These are phyloP conservation scores for Fundulus diaphanus DNA, from an alignment of 2,797 vertebrate species.

Conservation along the genomic window DNA sequence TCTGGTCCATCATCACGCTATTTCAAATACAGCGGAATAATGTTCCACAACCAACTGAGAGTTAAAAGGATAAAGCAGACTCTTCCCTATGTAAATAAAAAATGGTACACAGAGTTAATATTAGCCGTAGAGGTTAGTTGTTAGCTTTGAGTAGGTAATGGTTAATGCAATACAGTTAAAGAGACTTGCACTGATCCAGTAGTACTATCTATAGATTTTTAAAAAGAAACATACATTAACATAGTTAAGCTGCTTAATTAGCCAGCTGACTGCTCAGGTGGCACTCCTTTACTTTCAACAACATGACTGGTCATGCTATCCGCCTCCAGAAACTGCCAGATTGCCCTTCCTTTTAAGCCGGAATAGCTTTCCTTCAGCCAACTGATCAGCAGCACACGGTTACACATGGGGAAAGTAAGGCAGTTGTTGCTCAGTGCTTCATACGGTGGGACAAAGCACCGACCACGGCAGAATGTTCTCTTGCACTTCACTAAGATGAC, in stretches of 20 bases:
- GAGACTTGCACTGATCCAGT: not conserved
- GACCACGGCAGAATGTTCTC: too few species aligned
- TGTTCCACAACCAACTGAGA: not conserved
- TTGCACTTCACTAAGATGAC: too few species aligned
- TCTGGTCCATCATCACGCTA: not conserved
- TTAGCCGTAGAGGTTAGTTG: not conserved
- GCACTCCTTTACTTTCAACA: too few species aligned
- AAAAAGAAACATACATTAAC: not conserved
- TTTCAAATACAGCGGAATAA: conserved; percentile 1
- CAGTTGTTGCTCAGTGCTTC: too few species aligned
- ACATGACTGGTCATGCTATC: too few species aligned
- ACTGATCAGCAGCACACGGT: too few species aligned
- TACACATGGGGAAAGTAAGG: too few species aligned
- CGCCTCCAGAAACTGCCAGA: too few species aligned
- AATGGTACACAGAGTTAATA: not conserved
- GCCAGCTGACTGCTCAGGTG: too few species aligned
- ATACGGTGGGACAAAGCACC: too few species aligned
- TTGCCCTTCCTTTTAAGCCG: too few species aligned
- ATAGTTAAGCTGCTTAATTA: not conserved
- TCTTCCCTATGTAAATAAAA: not conserved
- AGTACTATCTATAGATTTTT: not conserved
- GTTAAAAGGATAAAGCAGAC: not conserved
- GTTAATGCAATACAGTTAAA: not conserved
- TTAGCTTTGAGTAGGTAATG: not conserved
- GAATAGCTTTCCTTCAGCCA: too few species aligned